These are phyloP conservation scores for Rhopalosiphum maidis DNA, from an alignment of 1,140 invertebrate species.

Conservation along the genomic window DNA sequence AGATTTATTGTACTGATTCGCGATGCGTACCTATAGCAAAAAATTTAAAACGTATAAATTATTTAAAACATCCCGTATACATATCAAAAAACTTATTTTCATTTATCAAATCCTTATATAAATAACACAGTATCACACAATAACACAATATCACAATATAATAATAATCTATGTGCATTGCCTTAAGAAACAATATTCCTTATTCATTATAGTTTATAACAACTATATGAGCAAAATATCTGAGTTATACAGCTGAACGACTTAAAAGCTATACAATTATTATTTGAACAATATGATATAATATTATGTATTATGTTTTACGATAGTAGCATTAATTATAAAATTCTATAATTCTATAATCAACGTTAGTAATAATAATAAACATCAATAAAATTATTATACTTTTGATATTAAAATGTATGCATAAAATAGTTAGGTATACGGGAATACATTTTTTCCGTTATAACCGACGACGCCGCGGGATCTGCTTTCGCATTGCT, in stretches of 20 bases:
- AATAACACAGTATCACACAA: background rate
- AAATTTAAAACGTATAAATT: background rate
- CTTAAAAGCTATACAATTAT: background rate
- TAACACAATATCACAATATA: background rate
- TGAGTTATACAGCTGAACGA: background rate
- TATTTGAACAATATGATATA: too few relatives aligned
- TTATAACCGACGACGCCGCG: too few relatives aligned
- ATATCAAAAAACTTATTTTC: background rate
- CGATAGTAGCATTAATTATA: too few relatives aligned
- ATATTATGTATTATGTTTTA: too few relatives aligned
- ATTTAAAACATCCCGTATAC: background rate
- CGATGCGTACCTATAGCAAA: background rate
- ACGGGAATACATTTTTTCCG: too few relatives aligned
- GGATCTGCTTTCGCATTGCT: too few relatives aligned
- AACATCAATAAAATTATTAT: too few relatives aligned
- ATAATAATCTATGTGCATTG: background rate
- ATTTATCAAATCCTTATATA: background rate
- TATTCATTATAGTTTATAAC: background rate
- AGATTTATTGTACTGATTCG: constrained; percentile 43
- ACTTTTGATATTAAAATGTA: background rate
- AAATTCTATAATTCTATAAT: too few relatives aligned
- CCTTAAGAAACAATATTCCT: background rate
- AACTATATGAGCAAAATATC: background rate
- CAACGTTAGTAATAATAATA: too few relatives aligned
- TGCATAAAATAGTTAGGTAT: background rate